Conservation (phyloP, 1,140 invertebrate genomes). For the Nymphalis io region DNA sequence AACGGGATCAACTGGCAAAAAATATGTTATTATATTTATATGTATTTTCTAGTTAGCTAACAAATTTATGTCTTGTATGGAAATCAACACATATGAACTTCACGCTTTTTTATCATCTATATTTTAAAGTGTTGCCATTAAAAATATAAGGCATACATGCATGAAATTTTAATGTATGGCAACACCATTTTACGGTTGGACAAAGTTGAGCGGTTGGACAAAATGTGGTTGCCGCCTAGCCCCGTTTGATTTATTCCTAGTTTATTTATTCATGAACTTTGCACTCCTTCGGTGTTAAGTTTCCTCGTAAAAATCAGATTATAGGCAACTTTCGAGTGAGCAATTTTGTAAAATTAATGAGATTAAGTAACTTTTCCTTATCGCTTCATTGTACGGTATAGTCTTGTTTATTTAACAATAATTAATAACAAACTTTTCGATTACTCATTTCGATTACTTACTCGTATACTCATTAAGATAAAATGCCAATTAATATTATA, state of each 20-base stretch:
- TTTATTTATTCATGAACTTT: constrained; percentile 43
- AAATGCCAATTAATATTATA: too few species aligned
- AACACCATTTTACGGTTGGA: neutral
- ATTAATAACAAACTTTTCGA: neutral
- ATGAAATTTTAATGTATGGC: too few species aligned
- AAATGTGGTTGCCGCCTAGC: neutral
- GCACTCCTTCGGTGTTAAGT: constrained; percentile 36
- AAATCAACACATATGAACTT: too few species aligned
- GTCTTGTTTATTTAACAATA: neutral
- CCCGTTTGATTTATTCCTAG: constrained; percentile 28
- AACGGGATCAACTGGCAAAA: too few species aligned
- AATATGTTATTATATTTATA: too few species aligned
- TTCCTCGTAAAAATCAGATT: constrained; percentile 40
- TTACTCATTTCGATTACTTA: too few species aligned
- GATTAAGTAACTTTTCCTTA: neutral
- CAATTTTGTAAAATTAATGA: constrained; percentile 29
- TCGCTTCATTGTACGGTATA: neutral
- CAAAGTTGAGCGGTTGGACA: neutral
- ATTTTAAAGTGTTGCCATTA: too few species aligned
- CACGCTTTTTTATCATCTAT: too few species aligned
- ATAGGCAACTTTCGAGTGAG: constrained; percentile 33
- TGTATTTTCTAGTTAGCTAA: too few species aligned
- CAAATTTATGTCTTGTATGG: too few species aligned
- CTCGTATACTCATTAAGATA: too few species aligned
- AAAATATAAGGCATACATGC: too few species aligned